Conservation (phyloP, 2,797 vertebrate genomes). For the Chiropotes sagulatus region DNA sequence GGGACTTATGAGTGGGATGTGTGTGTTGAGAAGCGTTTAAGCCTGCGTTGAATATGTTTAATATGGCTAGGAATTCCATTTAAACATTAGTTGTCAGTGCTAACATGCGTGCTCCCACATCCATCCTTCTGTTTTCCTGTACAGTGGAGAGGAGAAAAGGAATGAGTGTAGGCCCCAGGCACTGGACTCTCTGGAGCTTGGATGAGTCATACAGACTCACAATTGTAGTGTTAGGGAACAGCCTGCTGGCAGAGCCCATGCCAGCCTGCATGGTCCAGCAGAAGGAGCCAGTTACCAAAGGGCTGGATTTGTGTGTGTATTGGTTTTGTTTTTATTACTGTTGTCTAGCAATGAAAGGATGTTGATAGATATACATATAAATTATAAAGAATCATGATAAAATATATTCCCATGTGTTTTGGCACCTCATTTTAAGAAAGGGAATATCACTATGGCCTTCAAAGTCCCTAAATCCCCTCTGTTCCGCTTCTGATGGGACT, state of each 20-base stretch:
- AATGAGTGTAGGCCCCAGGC: neutral
- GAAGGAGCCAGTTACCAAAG: neutral
- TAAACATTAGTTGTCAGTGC: neutral
- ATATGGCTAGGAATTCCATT: constrained; percentile 2
- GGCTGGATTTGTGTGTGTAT: neutral
- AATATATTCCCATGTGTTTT: neutral
- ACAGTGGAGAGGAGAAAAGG: neutral
- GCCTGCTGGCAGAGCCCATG: constrained; percentile 53
- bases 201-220: constrained; percentile 49
- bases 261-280: neutral
- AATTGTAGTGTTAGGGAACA: constrained; percentile 53
- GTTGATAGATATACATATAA: neutral
- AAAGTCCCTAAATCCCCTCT: neutral
- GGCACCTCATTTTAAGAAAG: neutral
- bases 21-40: neutral
- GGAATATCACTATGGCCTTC: neutral
- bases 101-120: neutral
- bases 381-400: neutral
- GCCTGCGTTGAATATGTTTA: neutral
- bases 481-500: neutral
- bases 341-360: constrained; percentile 33
- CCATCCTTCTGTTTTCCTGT: constrained; percentile 8
- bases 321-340: constrained; percentile 42
- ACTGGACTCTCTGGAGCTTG: neutral
- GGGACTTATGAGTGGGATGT: neutral